These are phyloP conservation scores for Erinaceus europaeus DNA, from an alignment of 2,113 vertebrate species.

Conservation along the genomic window DNA sequence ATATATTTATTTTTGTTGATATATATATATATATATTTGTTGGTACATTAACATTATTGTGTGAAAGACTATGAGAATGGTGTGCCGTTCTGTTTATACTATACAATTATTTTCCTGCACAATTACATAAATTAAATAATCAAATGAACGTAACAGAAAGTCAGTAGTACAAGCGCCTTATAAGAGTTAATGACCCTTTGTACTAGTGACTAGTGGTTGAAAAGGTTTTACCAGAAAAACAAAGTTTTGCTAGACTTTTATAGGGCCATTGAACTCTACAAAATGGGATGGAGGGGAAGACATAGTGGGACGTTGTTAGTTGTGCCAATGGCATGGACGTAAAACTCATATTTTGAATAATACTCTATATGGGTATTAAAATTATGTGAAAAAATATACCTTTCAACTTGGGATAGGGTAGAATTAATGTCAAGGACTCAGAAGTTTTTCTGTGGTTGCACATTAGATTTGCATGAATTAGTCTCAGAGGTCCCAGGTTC, in stretches of 20 bases:
- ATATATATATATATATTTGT: too few relatives aligned
- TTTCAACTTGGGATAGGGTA: neutral
- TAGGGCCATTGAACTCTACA: neutral
- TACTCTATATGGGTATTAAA: neutral
- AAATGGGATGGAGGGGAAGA: neutral
- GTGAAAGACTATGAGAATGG: neutral
- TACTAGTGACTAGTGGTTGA: neutral
- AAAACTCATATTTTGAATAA: neutral
- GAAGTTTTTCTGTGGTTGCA: neutral
- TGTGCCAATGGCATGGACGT: neutral
- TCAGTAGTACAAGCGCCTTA: neutral
- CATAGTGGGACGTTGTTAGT: neutral
- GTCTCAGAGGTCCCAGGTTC: too few relatives aligned
- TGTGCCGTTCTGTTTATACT: neutral
- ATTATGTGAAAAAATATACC: neutral
- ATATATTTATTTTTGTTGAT: too few relatives aligned
- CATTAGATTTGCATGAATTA: too few relatives aligned
- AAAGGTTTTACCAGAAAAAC: neutral
- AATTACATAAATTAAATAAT: neutral
- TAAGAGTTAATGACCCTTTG: neutral
- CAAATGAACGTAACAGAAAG: neutral
- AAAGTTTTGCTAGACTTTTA: neutral
- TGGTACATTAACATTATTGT: neutral
- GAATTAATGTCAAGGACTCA: neutral
- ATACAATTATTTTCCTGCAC: neutral